A percentile compares a stretch with the other conserved stretches of the same genome.
phyloP scores from a whole-genome alignment of 2,797 vertebrate genomes.

The Protosalanx chinensis region DNA sequence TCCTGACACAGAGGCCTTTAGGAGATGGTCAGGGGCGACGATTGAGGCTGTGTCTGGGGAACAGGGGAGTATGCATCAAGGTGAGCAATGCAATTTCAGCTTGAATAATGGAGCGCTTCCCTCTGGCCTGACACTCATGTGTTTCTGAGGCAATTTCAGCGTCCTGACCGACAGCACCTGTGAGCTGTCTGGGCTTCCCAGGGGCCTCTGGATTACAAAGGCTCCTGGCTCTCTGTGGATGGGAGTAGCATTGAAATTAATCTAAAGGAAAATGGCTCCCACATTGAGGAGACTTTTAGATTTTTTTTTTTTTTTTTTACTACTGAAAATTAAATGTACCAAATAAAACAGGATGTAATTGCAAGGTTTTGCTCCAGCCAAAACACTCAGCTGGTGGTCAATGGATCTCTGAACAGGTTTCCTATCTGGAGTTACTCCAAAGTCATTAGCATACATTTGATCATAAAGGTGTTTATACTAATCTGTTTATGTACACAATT shows the following conservation, averaged over 20 bases:
- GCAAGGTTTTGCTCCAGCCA: too few species aligned
- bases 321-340: too few species aligned
- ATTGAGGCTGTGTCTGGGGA: conserved; percentile 65
- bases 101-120: conserved; percentile 74
- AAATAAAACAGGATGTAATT: too few species aligned
- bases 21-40: conserved; percentile 70
- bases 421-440: too few species aligned
- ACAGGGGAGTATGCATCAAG: conserved; percentile 61
- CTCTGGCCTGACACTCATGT: conserved; percentile 61
- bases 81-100: conserved; percentile 74
- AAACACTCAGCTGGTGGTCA: too few species aligned
- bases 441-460: too few species aligned
- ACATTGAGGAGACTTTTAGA: too few species aligned
- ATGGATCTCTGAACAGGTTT: too few species aligned
- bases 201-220: conserved; percentile 38
- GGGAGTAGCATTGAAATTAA: conserved; percentile 42
- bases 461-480: too few species aligned
- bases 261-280: too few species aligned
- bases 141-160: conserved; percentile 61
- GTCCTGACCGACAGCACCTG: conserved; percentile 58
- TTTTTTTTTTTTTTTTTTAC: too few species aligned
- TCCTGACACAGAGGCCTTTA: conserved; percentile 70
- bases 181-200: conserved; percentile 59
- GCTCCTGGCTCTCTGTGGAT: conserved; percentile 40
- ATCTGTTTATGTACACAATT: too few species aligned